Evolutionary conservation across 2,113 vertebrate species (phyloP), one percentile per base, ranked within the genome.

Genomic region (Anhinga anhinga): DNA sequence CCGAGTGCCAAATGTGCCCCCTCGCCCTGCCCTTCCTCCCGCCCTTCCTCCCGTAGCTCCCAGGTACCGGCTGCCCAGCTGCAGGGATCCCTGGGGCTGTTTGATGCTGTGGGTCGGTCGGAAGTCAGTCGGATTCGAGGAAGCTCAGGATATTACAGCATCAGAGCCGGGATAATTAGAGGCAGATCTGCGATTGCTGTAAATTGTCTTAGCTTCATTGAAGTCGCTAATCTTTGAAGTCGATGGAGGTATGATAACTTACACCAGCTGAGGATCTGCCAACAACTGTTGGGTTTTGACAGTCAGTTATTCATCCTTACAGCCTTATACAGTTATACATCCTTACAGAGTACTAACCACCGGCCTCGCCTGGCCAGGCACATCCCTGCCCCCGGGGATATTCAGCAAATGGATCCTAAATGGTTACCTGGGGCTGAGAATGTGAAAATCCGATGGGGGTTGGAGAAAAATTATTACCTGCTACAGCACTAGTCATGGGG

Each of bases 81-180:
- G 22, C 12, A 4, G 38, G 38, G 38, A 16, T 47, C 45, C 50
- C 27, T 1, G 13, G 34, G 32, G 65, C 32, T 21, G 40, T 92
- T 87, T 69, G 77, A 82, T 82, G 83, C 61, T 12, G 40, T n/a
- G n/a, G n/a, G n/a, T 25, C 2, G 55, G 77, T 62, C 25, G 70
- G 84, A 87, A 74, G 63, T 62, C 15, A 0, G 55, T 42, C 1
- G 40, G 83, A 19, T 49, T 22, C 1, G 17, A 63, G 77, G 66
- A 50, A 65, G 73, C 58, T 85, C 44, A 45, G 82, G 90, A 72
- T 88, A 27, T 79, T 72, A 38, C 85, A 47, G 79, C 79, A 72
- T 83, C 79, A 58, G 79, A 52, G 58, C 15, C 7, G 8, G n/a
- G 4, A 0, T 79, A 84, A 93, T 93, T 66, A 73, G 91, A 89